Conservation (phyloP, 2,113 vertebrate species). For the Scopus umbretta region DNA sequence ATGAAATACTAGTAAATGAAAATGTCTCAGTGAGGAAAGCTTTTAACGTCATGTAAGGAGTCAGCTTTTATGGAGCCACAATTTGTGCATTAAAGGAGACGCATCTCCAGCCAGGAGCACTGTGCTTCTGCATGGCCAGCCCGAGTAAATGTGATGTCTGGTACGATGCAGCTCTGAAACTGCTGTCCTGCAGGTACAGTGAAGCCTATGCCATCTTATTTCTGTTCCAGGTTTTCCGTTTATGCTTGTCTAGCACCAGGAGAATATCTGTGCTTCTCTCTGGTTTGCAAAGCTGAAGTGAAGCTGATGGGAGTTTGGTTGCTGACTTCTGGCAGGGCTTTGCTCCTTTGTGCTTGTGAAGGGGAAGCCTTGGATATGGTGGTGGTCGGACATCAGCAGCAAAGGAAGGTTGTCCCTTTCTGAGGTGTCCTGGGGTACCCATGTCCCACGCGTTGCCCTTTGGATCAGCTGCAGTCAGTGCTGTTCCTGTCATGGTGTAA, state of each 20-base stretch:
- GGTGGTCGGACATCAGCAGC: not conserved
- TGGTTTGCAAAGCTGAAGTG: not conserved
- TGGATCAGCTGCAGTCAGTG: not conserved
- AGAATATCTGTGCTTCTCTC: not conserved
- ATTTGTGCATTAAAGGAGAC: not conserved
- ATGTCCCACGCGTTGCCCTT: not conserved
- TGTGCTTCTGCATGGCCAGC: not conserved
- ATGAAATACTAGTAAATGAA: not conserved
- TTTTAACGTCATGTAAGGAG: not conserved
- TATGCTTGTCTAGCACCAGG: not conserved
- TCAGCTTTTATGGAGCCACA: not conserved
- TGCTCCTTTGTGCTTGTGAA: not conserved
- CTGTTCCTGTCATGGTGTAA: not conserved
- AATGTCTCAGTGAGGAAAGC: not conserved
- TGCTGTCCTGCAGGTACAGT: not conserved
- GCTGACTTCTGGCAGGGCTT: not conserved
- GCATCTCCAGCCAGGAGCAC: not conserved
- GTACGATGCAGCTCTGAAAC: not conserved
- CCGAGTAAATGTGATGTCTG: not conserved
- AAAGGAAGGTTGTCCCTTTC: not conserved
- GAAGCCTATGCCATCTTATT: not conserved
- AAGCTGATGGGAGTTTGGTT: not conserved
- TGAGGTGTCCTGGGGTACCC: not conserved
- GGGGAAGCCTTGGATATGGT: accelerated
- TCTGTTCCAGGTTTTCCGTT: not conserved